These are phyloP conservation scores for Melanchra persicariae DNA, from an alignment of 2,888 invertebrate species.

Conservation along the genomic window DNA sequence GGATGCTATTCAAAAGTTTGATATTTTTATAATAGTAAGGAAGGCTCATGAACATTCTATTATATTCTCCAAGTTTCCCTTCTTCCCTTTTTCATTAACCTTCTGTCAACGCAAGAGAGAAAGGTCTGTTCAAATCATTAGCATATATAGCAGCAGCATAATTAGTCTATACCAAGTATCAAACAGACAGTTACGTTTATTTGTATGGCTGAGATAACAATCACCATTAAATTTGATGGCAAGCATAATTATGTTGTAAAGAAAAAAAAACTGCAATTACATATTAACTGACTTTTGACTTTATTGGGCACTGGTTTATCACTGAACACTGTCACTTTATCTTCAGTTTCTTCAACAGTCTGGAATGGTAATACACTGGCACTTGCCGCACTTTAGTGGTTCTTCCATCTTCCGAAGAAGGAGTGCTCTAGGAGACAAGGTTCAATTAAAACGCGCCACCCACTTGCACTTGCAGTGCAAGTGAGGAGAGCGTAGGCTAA, in stretches of 20 bases:
- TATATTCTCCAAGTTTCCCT: too few relatives aligned
- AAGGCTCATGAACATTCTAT: too few relatives aligned
- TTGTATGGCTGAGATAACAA: neutral
- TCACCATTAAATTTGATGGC: neutral
- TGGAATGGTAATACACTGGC: slow-evolving; percentile 24
- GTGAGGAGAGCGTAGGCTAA: slow-evolving; percentile 32
- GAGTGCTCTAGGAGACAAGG: slow-evolving; percentile 42
- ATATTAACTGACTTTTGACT: slow-evolving; percentile 34
- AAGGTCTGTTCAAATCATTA: too few relatives aligned
- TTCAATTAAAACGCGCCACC: slow-evolving; percentile 46
- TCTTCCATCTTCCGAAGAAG: slow-evolving; percentile 8
- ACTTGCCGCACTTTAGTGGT: neutral
- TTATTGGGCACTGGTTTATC: slow-evolving; percentile 47
- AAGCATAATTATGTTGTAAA: neutral
- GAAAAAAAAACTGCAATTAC: slow-evolving; percentile 3
- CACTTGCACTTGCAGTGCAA: slow-evolving; percentile 41
- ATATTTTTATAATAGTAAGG: too few relatives aligned
- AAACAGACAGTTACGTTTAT: too few relatives aligned
- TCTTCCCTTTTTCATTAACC: too few relatives aligned
- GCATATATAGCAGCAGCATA: too few relatives aligned
- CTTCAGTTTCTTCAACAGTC: slow-evolving; percentile 25
- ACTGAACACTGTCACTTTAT: slow-evolving; percentile 39
- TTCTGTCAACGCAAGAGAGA: too few relatives aligned
- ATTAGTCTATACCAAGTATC: too few relatives aligned
- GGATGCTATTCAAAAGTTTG: too few relatives aligned